Evolutionary conservation across 2,797 vertebrate species (phyloP).

Genomic region (Sebastes baramenuke): DNA sequence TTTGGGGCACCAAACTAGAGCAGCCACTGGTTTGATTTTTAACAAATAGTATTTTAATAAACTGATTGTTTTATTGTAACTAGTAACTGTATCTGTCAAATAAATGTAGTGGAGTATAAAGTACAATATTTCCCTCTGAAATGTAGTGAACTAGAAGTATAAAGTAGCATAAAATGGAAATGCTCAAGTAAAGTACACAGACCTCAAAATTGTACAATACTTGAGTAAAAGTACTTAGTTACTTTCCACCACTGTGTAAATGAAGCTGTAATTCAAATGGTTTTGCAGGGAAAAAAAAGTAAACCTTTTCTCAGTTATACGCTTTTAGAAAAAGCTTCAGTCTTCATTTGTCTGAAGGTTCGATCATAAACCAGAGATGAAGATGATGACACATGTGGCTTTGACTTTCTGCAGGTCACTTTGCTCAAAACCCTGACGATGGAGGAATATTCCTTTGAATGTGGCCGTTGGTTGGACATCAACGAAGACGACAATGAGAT

Average conservation of each 20-base stretch:
- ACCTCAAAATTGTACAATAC: no score
- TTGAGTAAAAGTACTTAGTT: no score
- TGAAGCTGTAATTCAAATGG: background rate
- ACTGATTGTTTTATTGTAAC: no score
- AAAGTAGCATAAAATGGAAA: no score
- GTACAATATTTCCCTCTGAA: no score
- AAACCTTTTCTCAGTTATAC: background rate
- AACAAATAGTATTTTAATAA: no score
- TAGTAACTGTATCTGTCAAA: no score
- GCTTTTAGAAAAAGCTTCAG: background rate
- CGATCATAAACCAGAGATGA: background rate
- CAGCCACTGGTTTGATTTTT: no score
- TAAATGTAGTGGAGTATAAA: no score
- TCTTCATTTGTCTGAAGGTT: background rate
- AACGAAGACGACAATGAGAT: constrained; percentile 98
- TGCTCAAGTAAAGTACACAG: no score
- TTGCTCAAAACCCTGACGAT: constrained; percentile 92
- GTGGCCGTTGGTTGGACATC: constrained; percentile 95
- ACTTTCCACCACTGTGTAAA: background rate
- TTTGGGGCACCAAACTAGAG: no score
- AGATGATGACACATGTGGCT: background rate
- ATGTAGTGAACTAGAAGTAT: no score
- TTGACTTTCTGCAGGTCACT: constrained; percentile 83
- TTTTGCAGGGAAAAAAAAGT: background rate
- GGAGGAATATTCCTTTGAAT: constrained; percentile 93